These are phyloP conservation scores for Psittacula echo DNA, from an alignment of 2,797 vertebrate species.

Conservation along the genomic window DNA sequence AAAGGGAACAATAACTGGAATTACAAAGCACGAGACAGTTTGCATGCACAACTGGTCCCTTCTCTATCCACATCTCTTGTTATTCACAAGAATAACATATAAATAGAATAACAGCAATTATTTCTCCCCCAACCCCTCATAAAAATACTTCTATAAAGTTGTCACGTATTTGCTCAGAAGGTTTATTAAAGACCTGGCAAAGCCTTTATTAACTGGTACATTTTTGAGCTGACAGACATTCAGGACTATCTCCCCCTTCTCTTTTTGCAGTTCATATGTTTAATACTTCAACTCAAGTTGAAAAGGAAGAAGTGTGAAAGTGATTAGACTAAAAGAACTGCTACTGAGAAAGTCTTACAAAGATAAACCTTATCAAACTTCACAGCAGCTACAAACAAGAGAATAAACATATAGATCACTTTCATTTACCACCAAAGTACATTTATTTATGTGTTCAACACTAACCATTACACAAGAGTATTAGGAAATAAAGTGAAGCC, in stretches of 20 bases:
- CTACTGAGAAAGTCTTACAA: neutral
- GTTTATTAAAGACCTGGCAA: neutral
- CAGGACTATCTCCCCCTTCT: neutral
- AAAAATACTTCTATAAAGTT: neutral
- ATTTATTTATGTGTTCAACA: neutral
- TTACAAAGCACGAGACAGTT: neutral
- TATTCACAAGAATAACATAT: neutral
- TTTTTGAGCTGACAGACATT: neutral
- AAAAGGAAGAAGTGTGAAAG: conserved; percentile 23
- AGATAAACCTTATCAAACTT: conserved; percentile 47
- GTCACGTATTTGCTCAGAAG: neutral
- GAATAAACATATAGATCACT: neutral
- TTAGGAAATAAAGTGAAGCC: neutral
- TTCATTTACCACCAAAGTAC: conserved; percentile 6
- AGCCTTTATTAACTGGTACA: neutral
- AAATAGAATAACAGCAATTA: neutral
- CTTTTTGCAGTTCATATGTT: neutral
- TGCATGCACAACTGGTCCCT: neutral
- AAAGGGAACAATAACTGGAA: neutral
- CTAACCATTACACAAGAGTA: neutral
- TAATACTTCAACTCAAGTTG: conserved; percentile 16
- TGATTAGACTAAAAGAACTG: neutral
- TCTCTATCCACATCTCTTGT: neutral
- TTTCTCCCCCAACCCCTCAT: neutral
- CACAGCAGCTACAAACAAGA: conserved; percentile 24